Conservation (phyloP, 2,888 invertebrate genomes). For the Trissoscelio sp. region DNA sequence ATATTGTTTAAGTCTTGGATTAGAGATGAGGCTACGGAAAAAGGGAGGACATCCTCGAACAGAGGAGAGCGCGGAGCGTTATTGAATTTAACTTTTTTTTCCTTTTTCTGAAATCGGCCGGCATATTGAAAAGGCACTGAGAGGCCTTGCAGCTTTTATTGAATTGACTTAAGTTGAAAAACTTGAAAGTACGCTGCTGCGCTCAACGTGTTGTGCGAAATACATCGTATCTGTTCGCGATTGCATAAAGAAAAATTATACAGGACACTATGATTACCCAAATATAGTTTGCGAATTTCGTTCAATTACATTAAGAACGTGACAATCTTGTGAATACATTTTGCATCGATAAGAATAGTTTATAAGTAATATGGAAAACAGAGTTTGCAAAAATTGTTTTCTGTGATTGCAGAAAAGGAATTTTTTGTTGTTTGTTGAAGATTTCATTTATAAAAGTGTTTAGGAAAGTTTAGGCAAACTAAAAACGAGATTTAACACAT, state of each 20-base stretch:
- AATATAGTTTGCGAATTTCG: constrained; percentile 32
- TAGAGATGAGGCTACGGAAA: constrained; percentile 50
- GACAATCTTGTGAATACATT: constrained; percentile 36
- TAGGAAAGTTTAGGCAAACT: too few species aligned
- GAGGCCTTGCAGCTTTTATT: constrained; percentile 64
- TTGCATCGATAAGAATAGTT: neutral
- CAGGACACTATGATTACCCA: constrained; percentile 27
- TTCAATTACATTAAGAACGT: constrained; percentile 35
- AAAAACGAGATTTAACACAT: too few species aligned
- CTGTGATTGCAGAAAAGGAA: too few species aligned
- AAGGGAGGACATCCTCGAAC: constrained; percentile 26
- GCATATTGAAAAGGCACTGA: constrained; percentile 69
- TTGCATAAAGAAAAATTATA: constrained; percentile 58
- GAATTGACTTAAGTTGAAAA: constrained; percentile 66
- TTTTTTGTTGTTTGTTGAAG: too few species aligned
- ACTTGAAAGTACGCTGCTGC: constrained; percentile 54
- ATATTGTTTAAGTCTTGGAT: constrained; percentile 60
- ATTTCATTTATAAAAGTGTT: too few species aligned
- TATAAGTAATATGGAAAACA: neutral
- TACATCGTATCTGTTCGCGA: constrained; percentile 45
- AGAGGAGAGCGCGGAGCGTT: constrained; percentile 48
- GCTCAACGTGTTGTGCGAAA: constrained; percentile 21
- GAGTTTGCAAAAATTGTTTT: neutral
- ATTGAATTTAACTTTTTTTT: constrained; percentile 67
- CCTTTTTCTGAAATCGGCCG: constrained; percentile 63